Conservation (phyloP, 2,888 invertebrate species). For the Lithophane semibrunnea region DNA sequence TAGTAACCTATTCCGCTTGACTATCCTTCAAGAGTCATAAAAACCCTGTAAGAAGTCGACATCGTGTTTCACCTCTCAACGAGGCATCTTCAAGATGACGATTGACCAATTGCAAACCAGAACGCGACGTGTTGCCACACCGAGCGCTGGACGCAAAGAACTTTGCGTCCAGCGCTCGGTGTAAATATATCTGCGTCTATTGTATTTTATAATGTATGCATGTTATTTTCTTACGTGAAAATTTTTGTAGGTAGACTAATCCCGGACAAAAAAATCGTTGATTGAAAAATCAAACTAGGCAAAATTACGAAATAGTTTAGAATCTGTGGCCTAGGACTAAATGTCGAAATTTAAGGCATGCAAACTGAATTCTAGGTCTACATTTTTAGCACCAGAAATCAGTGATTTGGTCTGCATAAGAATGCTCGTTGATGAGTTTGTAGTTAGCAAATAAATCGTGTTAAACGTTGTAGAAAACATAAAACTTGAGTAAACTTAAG, state of each 20-base stretch:
- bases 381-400: slow-evolving; percentile 25
- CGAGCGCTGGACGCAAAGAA: too few species aligned
- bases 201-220: too few species aligned
- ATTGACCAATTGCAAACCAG: too few species aligned
- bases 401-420: slow-evolving; percentile 50
- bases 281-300: not conserved
- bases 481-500: slow-evolving; percentile 16
- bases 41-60: too few species aligned
- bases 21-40: too few species aligned
- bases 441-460: slow-evolving; percentile 56
- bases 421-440: slow-evolving; percentile 46
- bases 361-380: slow-evolving; percentile 39
- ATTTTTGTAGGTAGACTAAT: not conserved
- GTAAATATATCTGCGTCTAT: too few species aligned
- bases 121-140: too few species aligned
- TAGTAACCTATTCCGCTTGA: too few species aligned
- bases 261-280: not conserved
- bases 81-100: too few species aligned
- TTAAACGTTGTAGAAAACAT: slow-evolving; percentile 9
- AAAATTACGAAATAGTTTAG: slow-evolving; percentile 8
- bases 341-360: slow-evolving; percentile 33
- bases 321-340: slow-evolving; percentile 16
- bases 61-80: too few species aligned
- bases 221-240: not conserved
- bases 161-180: too few species aligned